These are phyloP conservation scores for Albula goreensis DNA, from an alignment of 2,113 vertebrate species.

Conservation along the genomic window DNA sequence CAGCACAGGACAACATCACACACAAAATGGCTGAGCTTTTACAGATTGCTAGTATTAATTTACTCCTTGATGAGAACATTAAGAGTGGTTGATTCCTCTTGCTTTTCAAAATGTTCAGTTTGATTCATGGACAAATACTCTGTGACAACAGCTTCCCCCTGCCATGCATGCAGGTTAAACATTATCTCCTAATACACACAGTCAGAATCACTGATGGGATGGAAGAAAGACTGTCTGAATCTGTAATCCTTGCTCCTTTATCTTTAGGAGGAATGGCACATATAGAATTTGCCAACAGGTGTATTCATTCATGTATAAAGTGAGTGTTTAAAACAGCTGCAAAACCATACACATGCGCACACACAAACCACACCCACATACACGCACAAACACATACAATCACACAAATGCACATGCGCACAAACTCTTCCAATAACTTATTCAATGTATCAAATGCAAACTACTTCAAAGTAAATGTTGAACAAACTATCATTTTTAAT, in stretches of 20 bases:
- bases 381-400: neutral
- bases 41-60: neutral
- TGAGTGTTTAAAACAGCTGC: neutral
- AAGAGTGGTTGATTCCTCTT: neutral
- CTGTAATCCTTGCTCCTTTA: too few relatives aligned
- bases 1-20: neutral
- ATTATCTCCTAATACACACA: neutral
- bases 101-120: neutral
- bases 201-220: too few relatives aligned
- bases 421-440: too few relatives aligned
- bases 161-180: neutral
- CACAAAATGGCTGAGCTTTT: neutral
- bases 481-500: neutral
- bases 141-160: neutral
- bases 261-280: too few relatives aligned
- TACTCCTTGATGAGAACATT: neutral
- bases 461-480: neutral
- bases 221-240: too few relatives aligned
- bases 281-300: too few relatives aligned
- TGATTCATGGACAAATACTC: neutral
- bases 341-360: neutral
- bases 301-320: too few relatives aligned
- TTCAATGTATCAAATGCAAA: too few relatives aligned
- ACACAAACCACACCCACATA: neutral
- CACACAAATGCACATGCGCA: neutral